These are phyloP conservation scores for Isotomurus palustris DNA, from an alignment of 2,888 invertebrate genomes.

Conservation along the genomic window DNA sequence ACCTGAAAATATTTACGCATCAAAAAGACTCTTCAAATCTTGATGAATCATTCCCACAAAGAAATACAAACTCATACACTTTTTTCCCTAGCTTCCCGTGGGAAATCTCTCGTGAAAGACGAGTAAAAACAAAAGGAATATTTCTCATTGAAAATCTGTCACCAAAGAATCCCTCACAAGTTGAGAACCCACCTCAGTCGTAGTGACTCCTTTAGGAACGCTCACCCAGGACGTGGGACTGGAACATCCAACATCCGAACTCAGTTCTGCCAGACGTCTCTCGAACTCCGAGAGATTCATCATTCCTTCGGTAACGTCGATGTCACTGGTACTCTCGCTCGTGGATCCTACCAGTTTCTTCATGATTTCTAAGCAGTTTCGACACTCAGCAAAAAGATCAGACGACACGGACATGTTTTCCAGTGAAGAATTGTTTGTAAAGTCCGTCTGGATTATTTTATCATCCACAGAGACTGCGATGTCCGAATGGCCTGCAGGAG, in stretches of 20 bases:
- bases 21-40: not conserved
- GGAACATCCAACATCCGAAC: conserved; percentile 28
- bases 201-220: conserved; percentile 41
- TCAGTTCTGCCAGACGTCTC: conserved; percentile 8
- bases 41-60: not conserved
- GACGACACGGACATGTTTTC: conserved; percentile 43
- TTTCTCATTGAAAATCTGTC: not conserved
- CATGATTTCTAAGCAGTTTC: conserved; percentile 45
- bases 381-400: conserved; percentile 42
- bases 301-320: not conserved
- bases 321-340: conserved; percentile 10
- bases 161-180: too few relatives aligned
- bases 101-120: not conserved
- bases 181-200: conserved; percentile 37
- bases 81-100: not conserved
- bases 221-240: conserved; percentile 43
- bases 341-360: conserved; percentile 37
- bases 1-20: conserved; percentile 28
- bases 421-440: conserved; percentile 35
- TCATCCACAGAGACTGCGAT: conserved; percentile 40
- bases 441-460: conserved; percentile 45
- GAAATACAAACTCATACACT: not conserved
- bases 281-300: conserved; percentile 6
- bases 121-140: not conserved
- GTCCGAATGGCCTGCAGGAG: conserved; percentile 4